Conservation (phyloP, 2,888 invertebrate genomes). For the Callimorpha dominula region DNA sequence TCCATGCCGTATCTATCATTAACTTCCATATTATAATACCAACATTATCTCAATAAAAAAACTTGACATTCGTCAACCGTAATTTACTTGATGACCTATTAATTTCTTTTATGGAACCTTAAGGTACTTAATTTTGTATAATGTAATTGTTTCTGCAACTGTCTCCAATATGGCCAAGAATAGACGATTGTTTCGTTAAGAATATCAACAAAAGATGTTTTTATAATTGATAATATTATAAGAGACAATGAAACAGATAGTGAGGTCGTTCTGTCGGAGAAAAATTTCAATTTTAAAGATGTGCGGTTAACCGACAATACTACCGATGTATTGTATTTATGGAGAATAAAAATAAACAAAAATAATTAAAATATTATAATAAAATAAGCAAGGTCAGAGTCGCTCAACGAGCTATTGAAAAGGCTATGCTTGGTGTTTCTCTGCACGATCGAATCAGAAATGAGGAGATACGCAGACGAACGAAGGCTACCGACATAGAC, state of each 20-base stretch:
- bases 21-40: background rate
- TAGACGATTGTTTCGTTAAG: slow-evolving; percentile 19
- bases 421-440: too few relatives aligned
- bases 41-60: slow-evolving; percentile 32
- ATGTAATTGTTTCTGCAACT: slow-evolving; percentile 59
- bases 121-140: slow-evolving; percentile 34
- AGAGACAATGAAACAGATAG: background rate
- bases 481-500: too few relatives aligned
- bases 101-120: slow-evolving; percentile 37
- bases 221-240: background rate
- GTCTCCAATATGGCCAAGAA: slow-evolving; percentile 39
- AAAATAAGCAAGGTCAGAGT: too few relatives aligned
- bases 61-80: slow-evolving; percentile 23
- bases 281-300: background rate
- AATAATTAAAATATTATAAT: too few relatives aligned
- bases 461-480: too few relatives aligned
- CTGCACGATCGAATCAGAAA: too few relatives aligned
- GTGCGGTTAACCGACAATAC: background rate
- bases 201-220: slow-evolving; percentile 31
- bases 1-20: slow-evolving; percentile 2
- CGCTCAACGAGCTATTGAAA: too few relatives aligned
- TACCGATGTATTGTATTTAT: background rate
- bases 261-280: background rate
- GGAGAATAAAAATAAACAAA: background rate
- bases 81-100: slow-evolving; percentile 41